Percentiles rank a stretch among this genome's conserved stretches.
Conservation (phyloP, 2,113 vertebrate genomes). For the Gymnogyps californianus region DNA sequence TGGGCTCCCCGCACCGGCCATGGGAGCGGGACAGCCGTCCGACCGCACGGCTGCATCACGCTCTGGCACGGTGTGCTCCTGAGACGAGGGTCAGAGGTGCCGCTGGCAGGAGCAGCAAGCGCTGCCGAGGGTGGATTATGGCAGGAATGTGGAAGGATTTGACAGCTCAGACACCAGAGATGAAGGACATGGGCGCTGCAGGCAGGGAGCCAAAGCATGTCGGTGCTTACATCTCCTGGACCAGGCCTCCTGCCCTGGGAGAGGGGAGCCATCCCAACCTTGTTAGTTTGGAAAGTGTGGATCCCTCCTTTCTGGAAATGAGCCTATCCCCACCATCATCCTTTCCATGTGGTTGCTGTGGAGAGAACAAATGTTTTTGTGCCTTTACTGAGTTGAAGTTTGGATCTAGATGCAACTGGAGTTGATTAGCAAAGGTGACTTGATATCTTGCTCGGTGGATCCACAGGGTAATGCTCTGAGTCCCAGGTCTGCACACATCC, state of each 20-base stretch:
- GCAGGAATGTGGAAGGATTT: not conserved
- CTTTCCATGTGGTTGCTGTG: not conserved
- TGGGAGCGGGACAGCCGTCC: rapidly evolving
- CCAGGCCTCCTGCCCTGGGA: not conserved
- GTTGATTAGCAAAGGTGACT: not conserved
- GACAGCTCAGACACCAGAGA: not conserved
- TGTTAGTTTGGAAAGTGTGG: not conserved
- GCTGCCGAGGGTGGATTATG: not conserved
- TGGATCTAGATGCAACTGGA: not conserved
- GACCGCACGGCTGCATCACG: rapidly evolving
- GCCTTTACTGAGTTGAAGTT: not conserved
- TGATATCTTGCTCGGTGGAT: rapidly evolving
- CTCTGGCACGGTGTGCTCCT: rapidly evolving
- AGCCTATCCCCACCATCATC: not conserved
- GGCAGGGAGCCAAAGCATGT: not conserved
- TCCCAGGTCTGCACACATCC: not conserved
- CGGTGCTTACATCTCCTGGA: not conserved
- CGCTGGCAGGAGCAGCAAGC: not conserved
- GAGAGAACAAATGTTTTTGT: not conserved
- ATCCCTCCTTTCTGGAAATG: not conserved
- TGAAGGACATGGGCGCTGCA: not conserved
- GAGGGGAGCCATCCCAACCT: not conserved
- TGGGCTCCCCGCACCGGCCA: not conserved
- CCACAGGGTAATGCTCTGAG: not conserved
- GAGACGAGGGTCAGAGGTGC: not conserved